Percentiles rank a stretch among this genome's conserved stretches.
phyloP scores from a whole-genome alignment of 2,113 vertebrate species.

The Prolemur simus region DNA sequence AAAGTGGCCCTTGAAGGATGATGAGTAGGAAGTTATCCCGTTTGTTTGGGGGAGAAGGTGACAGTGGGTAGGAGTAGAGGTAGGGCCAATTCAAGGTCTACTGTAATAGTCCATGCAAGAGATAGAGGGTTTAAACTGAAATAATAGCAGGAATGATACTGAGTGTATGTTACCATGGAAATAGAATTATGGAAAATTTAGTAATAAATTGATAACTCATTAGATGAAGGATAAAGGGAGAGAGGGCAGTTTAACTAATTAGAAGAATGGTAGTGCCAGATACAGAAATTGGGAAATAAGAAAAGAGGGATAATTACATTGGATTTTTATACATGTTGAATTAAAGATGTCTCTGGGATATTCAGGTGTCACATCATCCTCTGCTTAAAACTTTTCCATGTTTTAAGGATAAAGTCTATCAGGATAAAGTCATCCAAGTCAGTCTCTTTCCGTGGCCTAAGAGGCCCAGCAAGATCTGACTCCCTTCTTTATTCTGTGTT shows the following conservation, averaged over 20 bases:
- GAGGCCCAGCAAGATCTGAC: background rate
- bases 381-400: background rate
- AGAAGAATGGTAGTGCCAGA: background rate
- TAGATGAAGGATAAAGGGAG: background rate
- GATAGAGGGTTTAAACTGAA: background rate
- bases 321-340: background rate
- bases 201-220: background rate
- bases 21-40: background rate
- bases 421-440: background rate
- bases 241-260: background rate
- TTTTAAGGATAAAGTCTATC: background rate
- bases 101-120: background rate
- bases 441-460: background rate
- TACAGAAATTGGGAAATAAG: conserved; percentile 14
- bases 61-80: background rate
- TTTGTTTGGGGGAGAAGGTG: background rate
- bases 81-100: background rate
- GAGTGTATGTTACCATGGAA: background rate
- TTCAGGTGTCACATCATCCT: background rate
- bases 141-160: background rate
- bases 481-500: background rate
- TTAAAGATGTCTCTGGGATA: background rate
- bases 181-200: conserved; percentile 22
- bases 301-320: background rate
- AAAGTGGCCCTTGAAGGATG: background rate